These are phyloP conservation scores for Archaeoteleia sp. DNA, from an alignment of 2,888 invertebrate genomes.

Conservation along the genomic window DNA sequence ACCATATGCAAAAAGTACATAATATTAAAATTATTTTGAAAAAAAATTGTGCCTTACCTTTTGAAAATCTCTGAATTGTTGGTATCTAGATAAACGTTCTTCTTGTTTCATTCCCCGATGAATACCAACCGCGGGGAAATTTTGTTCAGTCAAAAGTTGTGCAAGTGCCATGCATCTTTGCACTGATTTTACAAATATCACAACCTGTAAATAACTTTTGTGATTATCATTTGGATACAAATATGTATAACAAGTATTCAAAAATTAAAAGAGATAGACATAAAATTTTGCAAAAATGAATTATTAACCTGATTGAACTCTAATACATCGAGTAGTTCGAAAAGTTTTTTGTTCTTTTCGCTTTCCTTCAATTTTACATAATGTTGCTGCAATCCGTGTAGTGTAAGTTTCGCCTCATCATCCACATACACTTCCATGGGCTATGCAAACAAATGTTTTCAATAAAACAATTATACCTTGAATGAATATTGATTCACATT, in stretches of 20 bases:
- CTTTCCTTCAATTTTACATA: conserved; percentile 99
- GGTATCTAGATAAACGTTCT: conserved; percentile 95
- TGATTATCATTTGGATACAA: too few relatives aligned
- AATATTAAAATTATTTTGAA: too few relatives aligned
- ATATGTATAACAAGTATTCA: too few relatives aligned
- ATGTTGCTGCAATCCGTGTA: conserved; percentile 99
- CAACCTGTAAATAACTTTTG: too few relatives aligned
- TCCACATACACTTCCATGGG: conserved; percentile 99
- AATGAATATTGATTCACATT: conserved; percentile 6
- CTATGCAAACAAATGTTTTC: conserved; percentile 77
- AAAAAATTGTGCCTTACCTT: too few relatives aligned
- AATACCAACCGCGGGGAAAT: conserved; percentile 99
- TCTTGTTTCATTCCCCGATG: conserved; percentile 99
- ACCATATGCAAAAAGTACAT: too few relatives aligned
- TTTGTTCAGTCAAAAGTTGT: conserved; percentile 96
- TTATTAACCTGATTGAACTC: conserved; percentile 99
- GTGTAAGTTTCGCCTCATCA: conserved; percentile 98
- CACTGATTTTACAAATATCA: conserved; percentile 99
- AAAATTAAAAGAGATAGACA: too few relatives aligned
- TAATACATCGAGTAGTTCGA: conserved; percentile 97
- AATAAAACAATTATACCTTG: conserved; percentile 60
- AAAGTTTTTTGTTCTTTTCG: conserved; percentile 99
- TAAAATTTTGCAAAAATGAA: too few relatives aligned
- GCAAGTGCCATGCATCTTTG: conserved; percentile 98
- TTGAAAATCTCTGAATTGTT: conserved; percentile 99